A percentile compares a stretch with the other conserved stretches of the same genome.
Conservation (phyloP, 2,797 vertebrate genomes). For the Acanthornis magna region DNA sequence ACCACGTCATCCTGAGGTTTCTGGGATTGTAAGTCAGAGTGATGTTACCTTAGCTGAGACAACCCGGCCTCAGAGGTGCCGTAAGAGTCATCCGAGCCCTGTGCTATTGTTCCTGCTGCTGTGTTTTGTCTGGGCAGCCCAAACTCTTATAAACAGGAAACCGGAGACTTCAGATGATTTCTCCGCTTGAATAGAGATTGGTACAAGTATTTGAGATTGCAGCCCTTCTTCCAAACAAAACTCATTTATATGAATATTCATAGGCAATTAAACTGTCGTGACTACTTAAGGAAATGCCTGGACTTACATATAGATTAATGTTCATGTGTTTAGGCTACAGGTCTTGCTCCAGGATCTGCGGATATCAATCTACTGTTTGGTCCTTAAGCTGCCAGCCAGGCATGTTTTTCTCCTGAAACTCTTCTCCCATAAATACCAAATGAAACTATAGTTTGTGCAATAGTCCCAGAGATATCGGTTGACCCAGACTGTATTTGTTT, state of each 20-base stretch:
- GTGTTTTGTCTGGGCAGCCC: constrained; percentile 38
- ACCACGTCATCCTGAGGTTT: neutral
- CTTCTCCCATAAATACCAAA: constrained; percentile 32
- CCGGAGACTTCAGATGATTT: constrained; percentile 12
- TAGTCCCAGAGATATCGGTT: constrained; percentile 56
- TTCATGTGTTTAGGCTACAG: neutral
- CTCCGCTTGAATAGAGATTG: neutral
- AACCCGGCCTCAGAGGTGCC: neutral
- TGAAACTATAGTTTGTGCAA: constrained; percentile 63
- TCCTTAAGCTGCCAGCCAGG: neutral
- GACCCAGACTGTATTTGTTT: constrained; percentile 74
- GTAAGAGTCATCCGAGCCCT: neutral
- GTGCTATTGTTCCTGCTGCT: constrained; percentile 33
- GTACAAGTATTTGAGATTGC: neutral
- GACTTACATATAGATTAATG: neutral
- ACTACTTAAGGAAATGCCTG: constrained; percentile 10
- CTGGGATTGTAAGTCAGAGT: neutral
- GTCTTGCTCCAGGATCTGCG: neutral
- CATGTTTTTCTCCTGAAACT: constrained; percentile 14
- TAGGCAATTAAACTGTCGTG: neutral
- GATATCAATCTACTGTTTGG: neutral
- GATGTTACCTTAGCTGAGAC: neutral
- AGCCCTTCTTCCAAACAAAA: neutral
- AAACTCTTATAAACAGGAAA: constrained; percentile 56
- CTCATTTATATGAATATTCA: constrained; percentile 21